These are phyloP conservation scores for Synanthedon myopaeformis DNA, from an alignment of 2,888 invertebrate genomes.

Conservation along the genomic window DNA sequence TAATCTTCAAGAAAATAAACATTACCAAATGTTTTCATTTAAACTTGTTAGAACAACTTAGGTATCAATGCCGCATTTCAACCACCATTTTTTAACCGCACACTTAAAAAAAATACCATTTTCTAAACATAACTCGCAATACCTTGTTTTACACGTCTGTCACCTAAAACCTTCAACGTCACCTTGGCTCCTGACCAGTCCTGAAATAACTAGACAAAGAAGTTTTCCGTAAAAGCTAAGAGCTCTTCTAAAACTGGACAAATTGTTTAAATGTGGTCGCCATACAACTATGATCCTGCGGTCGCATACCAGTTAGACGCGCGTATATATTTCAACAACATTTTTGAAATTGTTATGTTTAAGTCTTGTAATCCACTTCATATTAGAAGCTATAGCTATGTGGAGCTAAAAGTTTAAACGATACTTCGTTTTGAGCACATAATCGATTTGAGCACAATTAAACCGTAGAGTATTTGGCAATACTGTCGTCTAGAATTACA, in stretches of 20 bases:
- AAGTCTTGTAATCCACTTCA: conserved; percentile 13
- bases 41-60: no score
- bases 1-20: no score
- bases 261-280: not conserved
- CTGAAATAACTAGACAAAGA: not conserved
- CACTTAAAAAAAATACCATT: not conserved
- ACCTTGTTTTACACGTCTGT: not conserved
- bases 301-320: conserved; percentile 39
- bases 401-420: no score
- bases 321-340: conserved; percentile 37
- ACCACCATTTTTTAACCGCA: not conserved
- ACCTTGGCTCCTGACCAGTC: not conserved
- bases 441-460: no score
- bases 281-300: conserved; percentile 31
- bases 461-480: no score
- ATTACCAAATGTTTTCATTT: no score
- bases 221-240: not conserved
- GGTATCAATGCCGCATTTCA: no score
- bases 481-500: no score
- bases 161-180: not conserved
- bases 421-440: no score
- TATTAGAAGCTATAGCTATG: no score
- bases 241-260: not conserved
- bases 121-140: not conserved
- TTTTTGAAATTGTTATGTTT: conserved; percentile 47